Evolutionary conservation across 2,113 vertebrate genomes (phyloP).

Genomic region (Corvus moneduloides): DNA sequence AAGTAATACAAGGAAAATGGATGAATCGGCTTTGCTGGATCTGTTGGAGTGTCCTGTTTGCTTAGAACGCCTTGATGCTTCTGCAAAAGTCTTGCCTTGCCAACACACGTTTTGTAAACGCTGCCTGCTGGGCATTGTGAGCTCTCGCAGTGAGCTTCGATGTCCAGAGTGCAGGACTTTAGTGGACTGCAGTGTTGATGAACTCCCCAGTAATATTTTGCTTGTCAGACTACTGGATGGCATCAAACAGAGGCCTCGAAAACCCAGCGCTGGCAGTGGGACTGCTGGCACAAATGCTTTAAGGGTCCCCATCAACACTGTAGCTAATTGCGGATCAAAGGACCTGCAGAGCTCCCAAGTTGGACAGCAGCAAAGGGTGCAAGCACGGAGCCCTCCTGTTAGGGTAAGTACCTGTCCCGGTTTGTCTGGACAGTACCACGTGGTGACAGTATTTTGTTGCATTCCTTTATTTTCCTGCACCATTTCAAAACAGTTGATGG

Average conservation of each 20-base stretch:
- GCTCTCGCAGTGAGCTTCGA: slow-evolving; percentile 91
- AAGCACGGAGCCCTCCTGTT: slow-evolving; percentile 90
- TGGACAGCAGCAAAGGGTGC: slow-evolving; percentile 85
- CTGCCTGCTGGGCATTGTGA: slow-evolving; percentile 93
- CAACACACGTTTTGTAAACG: slow-evolving; percentile 97
- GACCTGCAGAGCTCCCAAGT: slow-evolving; percentile 79
- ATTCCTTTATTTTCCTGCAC: not conserved
- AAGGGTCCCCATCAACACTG: slow-evolving; percentile 64
- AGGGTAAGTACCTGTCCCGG: slow-evolving; percentile 80
- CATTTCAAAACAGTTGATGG: not conserved
- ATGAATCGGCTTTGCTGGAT: slow-evolving; percentile 95
- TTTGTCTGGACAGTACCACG: slow-evolving; percentile 56
- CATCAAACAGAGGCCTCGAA: slow-evolving; percentile 94
- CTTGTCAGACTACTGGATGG: slow-evolving; percentile 95
- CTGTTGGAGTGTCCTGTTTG: slow-evolving; percentile 97
- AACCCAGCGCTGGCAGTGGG: slow-evolving; percentile 71
- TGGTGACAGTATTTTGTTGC: not conserved
- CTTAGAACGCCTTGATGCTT: slow-evolving; percentile 93
- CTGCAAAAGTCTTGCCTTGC: slow-evolving; percentile 96
- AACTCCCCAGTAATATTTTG: slow-evolving; percentile 96
- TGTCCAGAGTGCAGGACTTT: slow-evolving; percentile 96
- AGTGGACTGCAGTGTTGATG: slow-evolving; percentile 90
- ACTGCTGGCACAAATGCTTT: slow-evolving; percentile 65
- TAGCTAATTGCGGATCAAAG: slow-evolving; percentile 72
- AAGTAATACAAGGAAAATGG: slow-evolving; percentile 79